Evolutionary conservation across 1,140 invertebrate genomes (phyloP).

Genomic region (Leptinotarsa lineolata): DNA sequence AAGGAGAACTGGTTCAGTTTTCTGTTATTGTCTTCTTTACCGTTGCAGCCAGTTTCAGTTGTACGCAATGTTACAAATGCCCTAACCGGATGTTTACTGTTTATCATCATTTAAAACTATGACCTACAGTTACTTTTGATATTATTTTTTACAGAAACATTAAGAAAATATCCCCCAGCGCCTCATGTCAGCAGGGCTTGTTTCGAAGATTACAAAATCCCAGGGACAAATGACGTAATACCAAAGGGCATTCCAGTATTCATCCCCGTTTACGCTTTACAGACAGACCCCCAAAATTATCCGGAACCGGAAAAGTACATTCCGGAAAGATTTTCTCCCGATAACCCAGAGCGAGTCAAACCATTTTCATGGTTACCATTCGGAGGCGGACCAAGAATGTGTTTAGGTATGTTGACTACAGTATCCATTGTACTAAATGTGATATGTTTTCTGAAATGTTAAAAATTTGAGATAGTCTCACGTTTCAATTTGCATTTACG

Average conservation of each 20-base stretch:
- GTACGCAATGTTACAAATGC: too few relatives aligned
- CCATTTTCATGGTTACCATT: conserved; percentile 59
- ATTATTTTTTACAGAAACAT: conserved; percentile 54
- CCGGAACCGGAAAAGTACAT: conserved; percentile 57
- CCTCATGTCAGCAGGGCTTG: conserved; percentile 51
- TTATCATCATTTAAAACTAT: too few relatives aligned
- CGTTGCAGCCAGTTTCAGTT: too few relatives aligned
- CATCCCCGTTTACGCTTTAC: conserved; percentile 53
- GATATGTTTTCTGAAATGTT: too few relatives aligned
- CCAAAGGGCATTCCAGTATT: conserved; percentile 52
- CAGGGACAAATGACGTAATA: conserved; percentile 52
- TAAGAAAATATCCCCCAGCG: conserved; percentile 58
- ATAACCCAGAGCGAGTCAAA: conserved; percentile 41
- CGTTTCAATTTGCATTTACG: too few relatives aligned
- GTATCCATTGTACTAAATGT: too few relatives aligned
- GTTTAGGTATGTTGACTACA: conserved; percentile 57
- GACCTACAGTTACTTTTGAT: too few relatives aligned
- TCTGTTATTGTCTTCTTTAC: too few relatives aligned
- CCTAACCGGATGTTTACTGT: too few relatives aligned
- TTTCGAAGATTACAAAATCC: conserved; percentile 56
- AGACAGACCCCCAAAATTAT: conserved; percentile 56
- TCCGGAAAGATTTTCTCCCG: conserved; percentile 59
- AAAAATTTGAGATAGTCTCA: too few relatives aligned
- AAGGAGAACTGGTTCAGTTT: too few relatives aligned
- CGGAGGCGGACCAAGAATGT: conserved; percentile 63